Percentiles rank a stretch among this genome's conserved stretches.
Evolutionary conservation across 2,113 vertebrate species (phyloP).

Genomic region (Sus scrofa): T2T-Sscrofa CM000823.6:22917001-22917500

Average conservation of each 20-base stretch:
- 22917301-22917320: no score
- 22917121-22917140: rapidly evolving
- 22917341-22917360: no score
- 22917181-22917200: background rate
- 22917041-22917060: background rate
- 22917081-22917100: background rate
- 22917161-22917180: background rate
- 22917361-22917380: no score
- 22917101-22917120: background rate
- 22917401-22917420: no score
- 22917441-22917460: no score
- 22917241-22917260: background rate
- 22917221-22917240: background rate
- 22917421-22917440: no score
- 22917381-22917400: no score
- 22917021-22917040: background rate
- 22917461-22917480: no score
- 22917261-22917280: background rate
- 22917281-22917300: no score
- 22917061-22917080: background rate
- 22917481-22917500: background rate
- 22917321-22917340: no score
- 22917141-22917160: background rate
- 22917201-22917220: background rate
- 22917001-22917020: background rate